Conservation (phyloP, 2,888 invertebrate genomes). For the Steromphala cineraria region DNA sequence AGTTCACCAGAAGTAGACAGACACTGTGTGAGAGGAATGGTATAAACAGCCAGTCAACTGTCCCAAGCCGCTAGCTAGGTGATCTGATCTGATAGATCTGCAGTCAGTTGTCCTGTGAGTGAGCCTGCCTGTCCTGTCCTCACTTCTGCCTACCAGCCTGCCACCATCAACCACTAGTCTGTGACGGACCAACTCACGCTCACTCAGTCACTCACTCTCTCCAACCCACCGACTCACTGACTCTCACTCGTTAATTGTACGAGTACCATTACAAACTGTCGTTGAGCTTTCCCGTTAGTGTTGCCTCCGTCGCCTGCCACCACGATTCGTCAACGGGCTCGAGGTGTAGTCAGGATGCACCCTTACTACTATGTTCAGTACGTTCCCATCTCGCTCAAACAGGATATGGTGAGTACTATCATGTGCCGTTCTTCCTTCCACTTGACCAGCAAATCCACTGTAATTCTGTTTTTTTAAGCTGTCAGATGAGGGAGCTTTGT, state of each 20-base stretch:
- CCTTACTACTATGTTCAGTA: constrained; percentile 70
- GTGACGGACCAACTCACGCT: too few relatives aligned
- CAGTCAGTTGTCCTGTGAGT: too few relatives aligned
- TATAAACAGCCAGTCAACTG: constrained; percentile 1
- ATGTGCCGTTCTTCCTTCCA: background rate
- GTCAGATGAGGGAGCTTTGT: background rate
- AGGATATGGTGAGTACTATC: constrained; percentile 52
- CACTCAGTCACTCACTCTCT: background rate
- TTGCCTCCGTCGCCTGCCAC: background rate
- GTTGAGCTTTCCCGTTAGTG: constrained; percentile 18
- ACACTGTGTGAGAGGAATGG: constrained; percentile 1
- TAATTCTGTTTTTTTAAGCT: background rate
- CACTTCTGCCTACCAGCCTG: too few relatives aligned
- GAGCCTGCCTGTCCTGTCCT: too few relatives aligned
- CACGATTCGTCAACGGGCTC: constrained; percentile 18
- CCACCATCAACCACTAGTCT: too few relatives aligned
- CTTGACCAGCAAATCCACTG: background rate
- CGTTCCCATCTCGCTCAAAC: constrained; percentile 65
- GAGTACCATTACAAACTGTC: constrained; percentile 21
- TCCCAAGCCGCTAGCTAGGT: constrained; percentile 1
- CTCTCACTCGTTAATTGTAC: constrained; percentile 19
- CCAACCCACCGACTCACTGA: background rate
- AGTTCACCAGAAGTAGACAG: background rate
- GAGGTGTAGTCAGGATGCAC: constrained; percentile 54
- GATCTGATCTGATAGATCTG: background rate